Base-by-base conservation (phyloP, 2,113 vertebrate species). In the Tricholaema leucomelas region DNA sequence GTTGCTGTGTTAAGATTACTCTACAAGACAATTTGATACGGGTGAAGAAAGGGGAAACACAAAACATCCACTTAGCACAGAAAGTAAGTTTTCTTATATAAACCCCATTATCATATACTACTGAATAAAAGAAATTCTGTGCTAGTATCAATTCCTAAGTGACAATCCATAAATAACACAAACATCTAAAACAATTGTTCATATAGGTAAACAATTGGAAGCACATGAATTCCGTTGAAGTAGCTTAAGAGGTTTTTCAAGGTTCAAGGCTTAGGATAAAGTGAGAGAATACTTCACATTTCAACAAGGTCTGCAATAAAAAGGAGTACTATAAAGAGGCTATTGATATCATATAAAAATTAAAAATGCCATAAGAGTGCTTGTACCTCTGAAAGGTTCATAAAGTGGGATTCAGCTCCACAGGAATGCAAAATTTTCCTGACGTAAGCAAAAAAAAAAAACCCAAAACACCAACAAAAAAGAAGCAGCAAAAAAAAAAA, bases 291-390 rank as follows among this genome's bases (percentile, higher is more conserved):
- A 80, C 65, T 81, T 91, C 83, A 93, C 42, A 87, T 95, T 96
- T 95, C 70, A 93, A 82, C 67, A 86, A 80, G 84, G 56, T 92
- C 87, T 96, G 76, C 67, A 88, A 87, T 91, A 97, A 95, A 96
- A 98, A 97, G 96, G 95, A 97, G 86, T 97, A 97, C 93, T 97
- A 93, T 86, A 97, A 96, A 97, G 96, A 97, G 97, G 93, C 83
- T 92, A 93, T 66, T 96, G 94, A 94, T 89, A 73, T 55, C 80
- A 85, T 73, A 79, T 56, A 58, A 96, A 97, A 97, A 96, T 88
- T 69, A 48, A 88, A 85, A 91, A 96, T 77, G 87, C 78, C 13
- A 0, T 52, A 92, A 76, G 69, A 96, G 48, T 95, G 92, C 81
- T 95, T 92, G 59, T 91, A 97, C 90, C 94, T 91, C 88, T 92